Evolutionary conservation across 2,113 vertebrate species (phyloP).

Genomic region (Macroglossus sobrinus): DNA sequence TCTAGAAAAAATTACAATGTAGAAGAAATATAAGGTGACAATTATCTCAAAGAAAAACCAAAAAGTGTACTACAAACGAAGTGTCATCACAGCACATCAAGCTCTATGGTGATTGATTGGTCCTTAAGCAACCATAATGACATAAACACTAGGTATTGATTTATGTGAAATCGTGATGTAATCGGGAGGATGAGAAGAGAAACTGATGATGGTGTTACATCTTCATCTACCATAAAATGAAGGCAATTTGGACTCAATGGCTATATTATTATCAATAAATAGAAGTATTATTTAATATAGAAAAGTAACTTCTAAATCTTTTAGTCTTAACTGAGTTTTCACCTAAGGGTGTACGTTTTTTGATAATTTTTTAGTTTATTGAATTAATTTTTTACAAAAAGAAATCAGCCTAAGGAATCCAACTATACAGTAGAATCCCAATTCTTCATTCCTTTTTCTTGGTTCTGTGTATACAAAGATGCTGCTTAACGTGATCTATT

Average conservation of each 20-base stretch:
- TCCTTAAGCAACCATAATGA: background rate
- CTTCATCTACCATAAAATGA: background rate
- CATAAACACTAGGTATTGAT: background rate
- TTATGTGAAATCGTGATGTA: background rate
- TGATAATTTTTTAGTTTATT: slow-evolving; percentile 39
- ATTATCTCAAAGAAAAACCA: background rate
- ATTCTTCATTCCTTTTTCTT: background rate
- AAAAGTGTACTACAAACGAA: background rate
- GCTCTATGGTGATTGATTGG: background rate
- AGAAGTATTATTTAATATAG: background rate
- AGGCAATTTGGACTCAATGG: background rate
- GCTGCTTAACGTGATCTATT: slow-evolving; percentile 76
- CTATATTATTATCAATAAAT: background rate
- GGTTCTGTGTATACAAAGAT: background rate
- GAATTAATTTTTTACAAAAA: slow-evolving; percentile 20
- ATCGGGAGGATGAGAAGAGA: background rate
- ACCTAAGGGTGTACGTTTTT: background rate
- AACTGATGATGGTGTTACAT: background rate
- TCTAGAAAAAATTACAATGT: background rate
- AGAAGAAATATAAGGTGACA: background rate
- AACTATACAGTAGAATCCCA: background rate
- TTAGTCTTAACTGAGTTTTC: slow-evolving; percentile 11
- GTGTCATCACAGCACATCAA: background rate
- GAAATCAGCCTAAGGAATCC: background rate
- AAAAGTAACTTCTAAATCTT: slow-evolving; percentile 27